phyloP scores from a whole-genome alignment of 1,140 invertebrate species.

The Formica selysi region DNA sequence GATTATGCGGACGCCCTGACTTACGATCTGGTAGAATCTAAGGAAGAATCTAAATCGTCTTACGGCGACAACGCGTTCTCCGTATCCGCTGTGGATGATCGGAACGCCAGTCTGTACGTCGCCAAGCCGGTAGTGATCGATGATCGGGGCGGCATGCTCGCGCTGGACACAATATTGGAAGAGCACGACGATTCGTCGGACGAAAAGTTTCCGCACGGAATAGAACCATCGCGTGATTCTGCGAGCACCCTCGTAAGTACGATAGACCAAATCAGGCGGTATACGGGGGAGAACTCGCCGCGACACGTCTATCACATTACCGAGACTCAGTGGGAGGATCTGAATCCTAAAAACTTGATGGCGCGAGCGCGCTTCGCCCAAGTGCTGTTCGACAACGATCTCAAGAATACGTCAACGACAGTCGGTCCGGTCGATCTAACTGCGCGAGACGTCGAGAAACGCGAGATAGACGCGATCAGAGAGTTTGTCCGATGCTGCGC shows the following conservation, averaged over 20 bases:
- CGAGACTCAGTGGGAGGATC: constrained; percentile 87
- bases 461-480: constrained; percentile 78
- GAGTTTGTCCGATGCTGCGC: constrained; percentile 74
- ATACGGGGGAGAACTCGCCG: constrained; percentile 87
- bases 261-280: constrained; percentile 89
- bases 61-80: constrained; percentile 55
- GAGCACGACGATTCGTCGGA: constrained; percentile 86
- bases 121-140: constrained; percentile 88
- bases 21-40: constrained; percentile 84
- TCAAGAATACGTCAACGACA: constrained; percentile 63
- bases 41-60: constrained; percentile 50
- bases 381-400: constrained; percentile 77
- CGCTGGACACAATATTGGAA: constrained; percentile 86
- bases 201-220: constrained; percentile 53
- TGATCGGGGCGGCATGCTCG: constrained; percentile 87
- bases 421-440: constrained; percentile 54
- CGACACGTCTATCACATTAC: constrained; percentile 87
- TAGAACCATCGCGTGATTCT: constrained; percentile 75
- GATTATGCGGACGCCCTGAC: constrained; percentile 87
- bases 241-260: constrained; percentile 89
- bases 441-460: constrained; percentile 82
- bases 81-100: constrained; percentile 70
- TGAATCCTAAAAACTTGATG: constrained; percentile 83
- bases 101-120: constrained; percentile 84
- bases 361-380: constrained; percentile 81